Conservation (phyloP, 2,888 invertebrate genomes). For the Junonia oenone region DNA sequence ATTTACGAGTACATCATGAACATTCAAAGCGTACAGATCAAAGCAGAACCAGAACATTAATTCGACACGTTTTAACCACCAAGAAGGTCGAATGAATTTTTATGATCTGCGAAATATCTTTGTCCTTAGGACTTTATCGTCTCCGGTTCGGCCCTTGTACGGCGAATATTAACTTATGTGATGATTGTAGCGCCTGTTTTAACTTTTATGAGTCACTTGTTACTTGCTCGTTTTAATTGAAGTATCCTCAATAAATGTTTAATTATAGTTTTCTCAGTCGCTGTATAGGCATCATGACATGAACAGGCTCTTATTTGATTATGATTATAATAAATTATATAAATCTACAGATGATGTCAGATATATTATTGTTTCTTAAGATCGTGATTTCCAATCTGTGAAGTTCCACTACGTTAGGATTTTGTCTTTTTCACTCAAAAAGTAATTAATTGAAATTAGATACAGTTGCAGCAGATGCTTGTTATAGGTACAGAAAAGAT, state of each 20-base stretch:
- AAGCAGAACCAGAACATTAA: conserved; percentile 52
- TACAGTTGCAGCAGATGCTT: too few relatives aligned
- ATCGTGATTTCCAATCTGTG: too few relatives aligned
- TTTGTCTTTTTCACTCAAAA: too few relatives aligned
- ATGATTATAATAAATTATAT: too few relatives aligned
- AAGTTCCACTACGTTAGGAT: too few relatives aligned
- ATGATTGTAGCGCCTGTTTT: neutral
- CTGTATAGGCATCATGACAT: neutral
- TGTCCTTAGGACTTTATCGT: conserved; percentile 24
- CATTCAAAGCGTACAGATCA: conserved; percentile 59
- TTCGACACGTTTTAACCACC: conserved; percentile 39
- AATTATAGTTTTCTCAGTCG: neutral
- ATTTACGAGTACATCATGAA: conserved; percentile 32
- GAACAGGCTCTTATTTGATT: neutral
- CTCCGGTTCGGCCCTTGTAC: conserved; percentile 17
- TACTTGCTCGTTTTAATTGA: neutral
- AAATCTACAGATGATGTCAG: too few relatives aligned
- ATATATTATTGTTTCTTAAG: too few relatives aligned
- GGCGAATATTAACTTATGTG: conserved; percentile 2
- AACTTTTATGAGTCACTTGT: neutral
- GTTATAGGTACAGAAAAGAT: too few relatives aligned
- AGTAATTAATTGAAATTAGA: too few relatives aligned
- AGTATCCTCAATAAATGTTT: neutral
- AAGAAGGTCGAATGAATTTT: conserved; percentile 32
- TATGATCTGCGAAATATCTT: conserved; percentile 30